Evolutionary conservation across 2,888 invertebrate genomes (phyloP).

Genomic region (Polyommatus icarus): DNA sequence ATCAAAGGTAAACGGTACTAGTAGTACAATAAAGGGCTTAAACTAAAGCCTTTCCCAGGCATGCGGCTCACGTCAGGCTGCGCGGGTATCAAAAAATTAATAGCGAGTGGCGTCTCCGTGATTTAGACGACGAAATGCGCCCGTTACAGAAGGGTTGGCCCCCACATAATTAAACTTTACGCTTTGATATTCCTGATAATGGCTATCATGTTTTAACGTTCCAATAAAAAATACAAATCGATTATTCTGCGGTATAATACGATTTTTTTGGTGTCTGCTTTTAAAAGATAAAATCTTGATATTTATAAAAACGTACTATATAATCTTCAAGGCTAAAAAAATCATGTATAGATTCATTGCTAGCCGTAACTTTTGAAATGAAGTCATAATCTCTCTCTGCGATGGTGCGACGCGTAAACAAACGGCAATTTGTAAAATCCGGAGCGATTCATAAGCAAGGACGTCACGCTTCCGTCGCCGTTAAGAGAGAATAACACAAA

Average conservation of each 20-base stretch:
- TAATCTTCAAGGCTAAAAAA: background rate
- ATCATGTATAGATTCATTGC: too few relatives aligned
- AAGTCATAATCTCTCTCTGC: conserved; percentile 6
- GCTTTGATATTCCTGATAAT: conserved; percentile 50
- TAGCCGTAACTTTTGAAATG: background rate
- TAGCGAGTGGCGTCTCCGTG: conserved; percentile 69
- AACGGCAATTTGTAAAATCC: conserved; percentile 41
- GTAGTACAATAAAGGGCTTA: background rate
- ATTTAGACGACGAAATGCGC: conserved; percentile 71
- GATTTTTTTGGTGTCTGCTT: background rate
- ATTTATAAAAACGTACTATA: background rate
- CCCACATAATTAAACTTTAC: conserved; percentile 70
- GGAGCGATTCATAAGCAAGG: conserved; percentile 63
- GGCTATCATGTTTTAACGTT: conserved; percentile 43
- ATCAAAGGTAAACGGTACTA: background rate
- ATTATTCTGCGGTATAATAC: background rate
- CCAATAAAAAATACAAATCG: conserved; percentile 31
- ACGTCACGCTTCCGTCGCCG: conserved; percentile 66
- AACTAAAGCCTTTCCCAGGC: background rate
- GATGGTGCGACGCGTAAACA: conserved; percentile 35
- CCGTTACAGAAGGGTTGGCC: conserved; percentile 71
- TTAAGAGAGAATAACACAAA: conserved; percentile 64
- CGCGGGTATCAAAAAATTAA: conserved; percentile 64
- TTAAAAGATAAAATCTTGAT: background rate
- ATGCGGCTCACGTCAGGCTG: conserved; percentile 27